A percentile compares a stretch with the other conserved stretches of the same genome.
Evolutionary conservation across 1,140 invertebrate species (phyloP).

Genomic region (Meloidogyne exigua): DNA sequence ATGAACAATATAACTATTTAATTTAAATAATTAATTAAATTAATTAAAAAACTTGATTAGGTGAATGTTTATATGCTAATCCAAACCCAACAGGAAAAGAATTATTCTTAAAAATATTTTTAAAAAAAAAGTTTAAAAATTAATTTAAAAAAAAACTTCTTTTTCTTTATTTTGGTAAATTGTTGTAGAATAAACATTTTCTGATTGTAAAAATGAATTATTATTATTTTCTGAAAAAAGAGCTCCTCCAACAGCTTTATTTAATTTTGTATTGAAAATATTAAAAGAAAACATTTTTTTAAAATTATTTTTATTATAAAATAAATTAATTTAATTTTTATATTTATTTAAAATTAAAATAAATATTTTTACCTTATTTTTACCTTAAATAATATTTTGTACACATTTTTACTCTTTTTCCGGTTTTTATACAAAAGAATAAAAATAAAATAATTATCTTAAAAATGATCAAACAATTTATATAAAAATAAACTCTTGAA

Average conservation of each 20-base stretch:
- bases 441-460: too few relatives aligned
- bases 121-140: background rate
- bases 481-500: too few relatives aligned
- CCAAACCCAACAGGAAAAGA: conserved; percentile 35
- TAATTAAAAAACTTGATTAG: conserved; percentile 26
- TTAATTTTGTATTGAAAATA: conserved; percentile 25
- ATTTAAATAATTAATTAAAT: background rate
- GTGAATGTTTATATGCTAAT: conserved; percentile 33
- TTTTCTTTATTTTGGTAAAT: conserved; percentile 19
- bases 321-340: too few relatives aligned
- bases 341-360: too few relatives aligned
- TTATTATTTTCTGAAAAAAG: conserved; percentile 42
- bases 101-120: background rate
- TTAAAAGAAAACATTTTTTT: background rate
- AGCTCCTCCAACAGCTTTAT: conserved; percentile 30
- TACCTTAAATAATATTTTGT: too few relatives aligned
- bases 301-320: too few relatives aligned
- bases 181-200: conserved; percentile 40
- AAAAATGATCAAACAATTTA: too few relatives aligned
- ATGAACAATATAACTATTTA: conserved; percentile 26
- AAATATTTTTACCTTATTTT: too few relatives aligned
- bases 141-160: background rate
- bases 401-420: too few relatives aligned
- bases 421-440: too few relatives aligned
- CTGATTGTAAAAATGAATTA: conserved; percentile 38